Evolutionary conservation across 1,140 invertebrate species (phyloP), one percentile per base, ranked within the genome.

Genomic region (Chironomus striatipennis): DNA sequence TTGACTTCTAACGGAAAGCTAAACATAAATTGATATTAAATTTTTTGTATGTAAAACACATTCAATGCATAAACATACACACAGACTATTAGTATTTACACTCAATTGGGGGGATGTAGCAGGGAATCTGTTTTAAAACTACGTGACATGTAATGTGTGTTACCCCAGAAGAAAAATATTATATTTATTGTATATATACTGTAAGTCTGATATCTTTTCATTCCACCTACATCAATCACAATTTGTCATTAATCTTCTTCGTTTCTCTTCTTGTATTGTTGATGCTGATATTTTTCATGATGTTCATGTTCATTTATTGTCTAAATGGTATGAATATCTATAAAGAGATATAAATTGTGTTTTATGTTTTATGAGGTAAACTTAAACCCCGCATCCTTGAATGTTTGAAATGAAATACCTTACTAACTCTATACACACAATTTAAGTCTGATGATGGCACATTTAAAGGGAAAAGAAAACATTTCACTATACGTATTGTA

Each of bases 171-270:
- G 5, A 34, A 2, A 34, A 2, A 34, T 34, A 34, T n/a, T n/a
- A n/a, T n/a, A n/a, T n/a, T n/a, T n/a, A n/a, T n/a, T n/a, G n/a
- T n/a, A n/a, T n/a, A n/a, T n/a, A n/a, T n/a, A n/a, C n/a, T 47
- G 43, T 12, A 15, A 57, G 47, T 57, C 47, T 57, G 9, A 10
- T 15, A 10, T n/a, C 5, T 57, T 18, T 21, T 70, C 65, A 70
- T 70, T 21, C 17, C 65, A 70, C 65, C 65, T 70, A 70, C 65
- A 70, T 70, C 65, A 70, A 70, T 70, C 65, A 70, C 65, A 70
- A 70, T 70, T 70, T 70, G 65, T 70, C 65, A 70, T 70, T 70
- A 70, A 70, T 70, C 65, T 70, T 70, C 65, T 70, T 70, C 20
- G n/a, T 70, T 21, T 17, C n/a, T 70, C 17, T 17, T 5, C 5